A percentile compares a stretch with the other conserved stretches of the same genome.
phyloP scores from a whole-genome alignment of 1,140 invertebrate genomes.

The Drosophila persimilis region DNA sequence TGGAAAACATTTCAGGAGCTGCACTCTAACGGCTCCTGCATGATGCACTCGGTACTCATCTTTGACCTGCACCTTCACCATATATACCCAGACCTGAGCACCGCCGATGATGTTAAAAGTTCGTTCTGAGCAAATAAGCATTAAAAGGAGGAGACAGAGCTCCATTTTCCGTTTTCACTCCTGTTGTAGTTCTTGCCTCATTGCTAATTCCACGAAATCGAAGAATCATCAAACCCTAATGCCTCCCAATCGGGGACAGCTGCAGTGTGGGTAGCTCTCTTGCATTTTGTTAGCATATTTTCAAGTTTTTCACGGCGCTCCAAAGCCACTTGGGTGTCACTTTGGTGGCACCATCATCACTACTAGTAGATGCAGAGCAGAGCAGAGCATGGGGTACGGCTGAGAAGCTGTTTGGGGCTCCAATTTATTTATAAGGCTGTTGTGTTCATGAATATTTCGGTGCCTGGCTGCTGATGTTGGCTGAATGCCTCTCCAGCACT shows the following conservation, averaged over 20 bases:
- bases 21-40: conserved; percentile 7
- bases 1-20: conserved; percentile 8
- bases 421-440: conserved; percentile 12
- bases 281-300: conserved; percentile 55
- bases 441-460: conserved; percentile 38
- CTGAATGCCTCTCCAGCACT: background rate
- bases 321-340: conserved; percentile 49
- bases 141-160: background rate
- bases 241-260: conserved; percentile 12
- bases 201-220: conserved; percentile 66
- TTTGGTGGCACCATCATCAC: conserved; percentile 21
- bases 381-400: conserved; percentile 23
- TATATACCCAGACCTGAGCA: background rate
- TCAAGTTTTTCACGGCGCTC: conserved; percentile 46
- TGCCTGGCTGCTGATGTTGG: conserved; percentile 46
- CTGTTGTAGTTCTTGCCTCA: conserved; percentile 34
- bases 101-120: too few species aligned
- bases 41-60: conserved; percentile 21
- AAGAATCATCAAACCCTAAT: conserved; percentile 64
- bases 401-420: background rate
- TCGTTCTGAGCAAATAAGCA: conserved; percentile 41
- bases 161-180: conserved; percentile 2
- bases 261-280: conserved; percentile 1
- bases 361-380: conserved; percentile 39
- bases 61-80: too few species aligned